Evolutionary conservation across 2,888 invertebrate genomes (phyloP).

Genomic region (Archaeoteleia sp.): DNA sequence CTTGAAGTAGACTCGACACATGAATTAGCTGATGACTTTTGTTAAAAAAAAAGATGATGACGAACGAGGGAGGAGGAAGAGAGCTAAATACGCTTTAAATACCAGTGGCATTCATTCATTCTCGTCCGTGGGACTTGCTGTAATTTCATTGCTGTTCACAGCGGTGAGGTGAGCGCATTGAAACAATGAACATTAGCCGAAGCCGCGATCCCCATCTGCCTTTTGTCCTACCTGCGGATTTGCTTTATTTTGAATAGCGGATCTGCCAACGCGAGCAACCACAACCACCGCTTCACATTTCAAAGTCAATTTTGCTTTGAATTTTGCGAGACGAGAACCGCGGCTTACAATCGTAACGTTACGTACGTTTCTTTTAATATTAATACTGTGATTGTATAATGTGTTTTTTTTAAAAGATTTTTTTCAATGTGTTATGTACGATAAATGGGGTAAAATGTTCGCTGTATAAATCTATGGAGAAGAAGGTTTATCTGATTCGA

Average conservation of each 20-base stretch:
- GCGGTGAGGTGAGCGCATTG: constrained; percentile 42
- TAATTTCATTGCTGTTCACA: constrained; percentile 49
- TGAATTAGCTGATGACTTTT: constrained; percentile 25
- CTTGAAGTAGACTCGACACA: constrained; percentile 8
- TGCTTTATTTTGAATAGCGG: constrained; percentile 45
- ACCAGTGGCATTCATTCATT: constrained; percentile 32
- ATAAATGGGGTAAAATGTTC: too few relatives aligned
- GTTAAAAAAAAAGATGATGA: constrained; percentile 14
- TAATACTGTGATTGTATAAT: too few relatives aligned
- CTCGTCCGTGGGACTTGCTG: constrained; percentile 48
- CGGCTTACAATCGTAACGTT: too few relatives aligned
- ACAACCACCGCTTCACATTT: constrained; percentile 30
- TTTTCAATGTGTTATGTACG: too few relatives aligned
- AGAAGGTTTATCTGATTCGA: too few relatives aligned
- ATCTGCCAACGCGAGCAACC: constrained; percentile 30
- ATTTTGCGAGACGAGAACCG: too few relatives aligned
- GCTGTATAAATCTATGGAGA: too few relatives aligned
- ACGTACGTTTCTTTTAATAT: too few relatives aligned
- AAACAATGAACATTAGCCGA: constrained; percentile 54
- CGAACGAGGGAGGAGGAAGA: background rate
- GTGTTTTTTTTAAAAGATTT: too few relatives aligned
- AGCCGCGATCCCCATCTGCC: constrained; percentile 47
- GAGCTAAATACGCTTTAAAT: constrained; percentile 27
- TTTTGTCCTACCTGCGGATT: constrained; percentile 44
- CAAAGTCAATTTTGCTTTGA: constrained; percentile 19